Evolutionary conservation across 2,113 vertebrate genomes (phyloP).

Genomic region (Barnardius zonarius): DNA sequence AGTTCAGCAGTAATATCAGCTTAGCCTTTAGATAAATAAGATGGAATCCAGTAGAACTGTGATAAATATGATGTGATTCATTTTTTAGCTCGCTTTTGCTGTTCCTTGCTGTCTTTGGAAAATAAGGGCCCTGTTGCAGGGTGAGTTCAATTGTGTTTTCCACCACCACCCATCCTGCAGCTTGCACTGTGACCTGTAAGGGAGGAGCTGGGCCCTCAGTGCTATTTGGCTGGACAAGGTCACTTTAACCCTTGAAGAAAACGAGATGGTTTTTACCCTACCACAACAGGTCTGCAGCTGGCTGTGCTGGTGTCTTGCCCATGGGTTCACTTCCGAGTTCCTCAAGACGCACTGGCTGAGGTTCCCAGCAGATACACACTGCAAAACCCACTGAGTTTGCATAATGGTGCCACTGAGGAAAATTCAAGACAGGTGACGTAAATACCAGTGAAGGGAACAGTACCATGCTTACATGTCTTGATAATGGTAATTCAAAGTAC

Average conservation of each 20-base stretch:
- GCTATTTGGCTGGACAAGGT: not conserved
- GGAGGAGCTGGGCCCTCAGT: not conserved
- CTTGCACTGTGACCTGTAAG: not conserved
- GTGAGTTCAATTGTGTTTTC: not conserved
- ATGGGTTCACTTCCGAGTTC: not conserved
- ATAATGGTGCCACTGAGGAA: not conserved
- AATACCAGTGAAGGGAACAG: not conserved
- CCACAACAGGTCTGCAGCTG: not conserved
- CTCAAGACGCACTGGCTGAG: not conserved
- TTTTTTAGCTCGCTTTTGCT: not conserved
- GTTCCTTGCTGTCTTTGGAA: not conserved
- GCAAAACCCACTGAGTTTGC: not conserved
- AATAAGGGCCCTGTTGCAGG: not conserved
- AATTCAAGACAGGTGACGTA: not conserved
- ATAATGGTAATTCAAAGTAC: not conserved
- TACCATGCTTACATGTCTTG: accelerated
- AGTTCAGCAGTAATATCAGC: not conserved
- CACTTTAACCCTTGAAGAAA: not conserved
- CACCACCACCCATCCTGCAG: not conserved
- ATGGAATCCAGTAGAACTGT: not conserved
- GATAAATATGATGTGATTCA: not conserved
- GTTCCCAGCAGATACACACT: not conserved
- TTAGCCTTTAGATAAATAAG: conserved; percentile 14
- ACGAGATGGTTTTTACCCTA: not conserved
- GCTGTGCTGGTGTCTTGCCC: not conserved